Base-by-base conservation (phyloP, 2,113 vertebrate genomes). In the Ameiurus melas region DNA sequence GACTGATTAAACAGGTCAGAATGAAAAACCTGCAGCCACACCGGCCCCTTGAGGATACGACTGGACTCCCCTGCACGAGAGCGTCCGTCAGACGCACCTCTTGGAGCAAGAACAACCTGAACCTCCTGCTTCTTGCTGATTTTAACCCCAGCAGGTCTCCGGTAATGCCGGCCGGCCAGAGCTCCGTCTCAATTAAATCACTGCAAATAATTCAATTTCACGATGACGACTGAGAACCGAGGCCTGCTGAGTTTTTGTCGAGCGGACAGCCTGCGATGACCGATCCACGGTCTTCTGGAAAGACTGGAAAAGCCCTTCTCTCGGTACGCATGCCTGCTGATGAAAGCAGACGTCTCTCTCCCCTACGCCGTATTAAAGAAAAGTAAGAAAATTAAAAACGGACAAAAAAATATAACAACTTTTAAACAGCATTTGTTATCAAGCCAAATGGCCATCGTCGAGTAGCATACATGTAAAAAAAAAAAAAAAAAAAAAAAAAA, bases 371-470 rank as follows among this genome's bases (percentile, higher is more conserved):
- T 57, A 83, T 91, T 84, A n/a, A 87, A 57, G 84, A 82, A 27
- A 86, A 86, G 58, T 20, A 62, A 14, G n/a, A 16, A 71, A 36
- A 80, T 13, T 36, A 60, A 82, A 57, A 73, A 14, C 17, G 17
- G 17, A 75, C 62, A 16, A 33, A 73, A 51, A 88, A 83, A 51
- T 6, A 51, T 6, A 90, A 89, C 91, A 92, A 60, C 77, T 89
- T 89, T 92, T 80, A 92, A 92, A 90, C 39, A 25, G 84, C 75
- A 93, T 92, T 92, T 93, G 93, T 92, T 94, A 89, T 0, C 27
- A 71, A 77, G 94, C 93, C 95, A 95, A 92, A 51, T 36, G 58
- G 90, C 90, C 94, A 92, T 95, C 93, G 88, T 91, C 92, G 92
- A 93, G 93, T 93, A 92, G 94, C 93, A 92, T 85, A 90, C 90